These are phyloP conservation scores for Microtus richardsoni DNA, from an alignment of 2,113 vertebrate species.

Conservation along the genomic window DNA sequence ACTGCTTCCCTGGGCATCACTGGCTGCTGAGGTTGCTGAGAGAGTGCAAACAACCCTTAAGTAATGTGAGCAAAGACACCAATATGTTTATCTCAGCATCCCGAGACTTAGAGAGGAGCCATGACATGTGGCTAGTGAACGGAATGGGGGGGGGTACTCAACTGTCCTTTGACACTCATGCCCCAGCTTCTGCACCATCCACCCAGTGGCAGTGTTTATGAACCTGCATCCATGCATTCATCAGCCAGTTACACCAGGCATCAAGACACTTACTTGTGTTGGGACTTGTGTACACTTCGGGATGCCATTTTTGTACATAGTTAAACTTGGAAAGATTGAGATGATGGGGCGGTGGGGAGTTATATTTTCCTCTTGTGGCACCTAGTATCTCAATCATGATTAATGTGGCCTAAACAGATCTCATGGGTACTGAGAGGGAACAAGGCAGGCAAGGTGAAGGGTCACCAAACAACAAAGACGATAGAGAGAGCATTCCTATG, in stretches of 20 bases:
- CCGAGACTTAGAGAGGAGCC: not conserved
- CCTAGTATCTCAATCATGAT: not conserved
- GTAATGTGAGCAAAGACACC: not conserved
- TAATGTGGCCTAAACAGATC: not conserved
- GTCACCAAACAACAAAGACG: not conserved
- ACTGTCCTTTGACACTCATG: too few relatives aligned
- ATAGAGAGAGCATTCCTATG: not conserved
- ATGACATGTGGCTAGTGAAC: not conserved
- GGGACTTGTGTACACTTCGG: not conserved
- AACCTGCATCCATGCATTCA: not conserved
- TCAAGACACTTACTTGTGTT: not conserved
- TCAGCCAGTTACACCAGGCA: not conserved
- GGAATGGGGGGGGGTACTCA: not conserved
- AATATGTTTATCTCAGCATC: too few relatives aligned
- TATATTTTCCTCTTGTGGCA: not conserved
- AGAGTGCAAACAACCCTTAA: not conserved
- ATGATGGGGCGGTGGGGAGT: not conserved
- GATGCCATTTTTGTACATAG: not conserved
- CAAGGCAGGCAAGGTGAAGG: not conserved
- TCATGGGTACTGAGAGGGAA: not conserved
- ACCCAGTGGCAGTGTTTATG: not conserved
- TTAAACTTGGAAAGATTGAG: not conserved
- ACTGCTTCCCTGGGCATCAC: not conserved
- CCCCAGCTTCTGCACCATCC: not conserved
- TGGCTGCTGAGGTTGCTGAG: not conserved